Base-by-base conservation (phyloP, 2,797 vertebrate genomes). In the Picus viridis region DNA sequence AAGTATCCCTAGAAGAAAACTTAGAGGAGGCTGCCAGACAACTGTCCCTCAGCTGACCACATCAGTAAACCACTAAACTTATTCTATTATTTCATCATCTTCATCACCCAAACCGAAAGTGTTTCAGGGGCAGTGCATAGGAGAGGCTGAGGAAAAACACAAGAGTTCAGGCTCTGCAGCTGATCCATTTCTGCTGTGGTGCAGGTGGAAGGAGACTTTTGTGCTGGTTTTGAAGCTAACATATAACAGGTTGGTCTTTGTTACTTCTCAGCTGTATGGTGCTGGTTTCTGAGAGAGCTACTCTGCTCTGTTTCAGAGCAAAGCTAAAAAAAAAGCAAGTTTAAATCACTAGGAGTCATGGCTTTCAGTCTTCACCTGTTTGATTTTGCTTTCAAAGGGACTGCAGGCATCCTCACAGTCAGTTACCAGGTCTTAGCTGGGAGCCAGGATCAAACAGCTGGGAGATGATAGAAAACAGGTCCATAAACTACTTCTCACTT, bases 311-410 rank as follows among this genome's bases (percentile, higher is more conserved):
- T 89, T 93, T 95, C 86, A 92, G 51, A 83, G 58, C 5, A 83
- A 83, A 89, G 58, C 58, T 74, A 85, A 89, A 90, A 85, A 89
- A 90, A 76, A 93, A 27, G 32, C 12, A 83, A 65, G 59, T 71
- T 89, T 89, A 93, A 95, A 90, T 80, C 86, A 73, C 57, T 5
- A 0, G 74, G 70, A 92, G 17, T 41, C 78, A 51, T 36, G 20
- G 63, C 69, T 62, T 87, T 92, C 78, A 65, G 59, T 75, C 76
- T 75, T 92, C 65, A 94, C 87, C 93, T 95, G 89, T 93, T 92
- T 93, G 89, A 87, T 90, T 95, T 92, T 89, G 29, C 59, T 92
- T 92, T 95, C 92, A 95, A 89, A 95, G 76, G 85, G 73, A 65
- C 45, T 53, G 23, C 63, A 26, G 49, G 56, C 56, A 88, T 43